Evolutionary conservation across 37 sponge, comb jelly and placozoan species (phyloP).

Genomic region (Mnemiopsis leidyi): DNA sequence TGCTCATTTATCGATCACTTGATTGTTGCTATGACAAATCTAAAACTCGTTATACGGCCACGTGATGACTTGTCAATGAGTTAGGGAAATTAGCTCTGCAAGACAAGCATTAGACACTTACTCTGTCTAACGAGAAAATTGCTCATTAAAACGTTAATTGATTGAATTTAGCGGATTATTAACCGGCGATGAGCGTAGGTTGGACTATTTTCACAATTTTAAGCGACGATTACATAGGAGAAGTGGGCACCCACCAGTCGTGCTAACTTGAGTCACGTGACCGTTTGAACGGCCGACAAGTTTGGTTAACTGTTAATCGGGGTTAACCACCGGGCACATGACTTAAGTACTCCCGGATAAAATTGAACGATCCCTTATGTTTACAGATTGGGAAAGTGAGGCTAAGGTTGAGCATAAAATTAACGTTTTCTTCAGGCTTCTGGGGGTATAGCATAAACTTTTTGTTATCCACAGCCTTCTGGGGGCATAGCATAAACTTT

Average conservation of each 20-base stretch:
- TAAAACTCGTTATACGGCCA: background rate
- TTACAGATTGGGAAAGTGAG: no score
- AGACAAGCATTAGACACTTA: constrained; percentile 53
- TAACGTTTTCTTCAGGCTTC: no score
- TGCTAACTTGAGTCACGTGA: background rate
- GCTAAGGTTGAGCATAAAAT: no score
- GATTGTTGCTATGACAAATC: background rate
- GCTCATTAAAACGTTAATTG: constrained; percentile 56
- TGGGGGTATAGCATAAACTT: no score
- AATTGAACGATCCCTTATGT: no score
- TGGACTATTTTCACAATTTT: constrained; percentile 4
- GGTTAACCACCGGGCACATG: background rate
- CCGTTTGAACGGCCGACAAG: background rate
- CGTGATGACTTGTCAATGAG: background rate
- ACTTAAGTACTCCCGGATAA: no score
- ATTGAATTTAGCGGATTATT: constrained; percentile 51
- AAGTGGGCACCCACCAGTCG: background rate
- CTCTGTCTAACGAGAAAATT: constrained; percentile 40
- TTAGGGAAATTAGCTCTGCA: background rate
- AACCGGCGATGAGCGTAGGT: background rate
- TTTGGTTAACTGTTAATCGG: background rate
- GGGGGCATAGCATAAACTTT: no score
- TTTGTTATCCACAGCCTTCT: no score
- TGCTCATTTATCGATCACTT: background rate
- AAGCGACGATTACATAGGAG: background rate